Evolutionary conservation across 2,888 invertebrate genomes (phyloP).

Genomic region (Amblyjoppa proteus): DNA sequence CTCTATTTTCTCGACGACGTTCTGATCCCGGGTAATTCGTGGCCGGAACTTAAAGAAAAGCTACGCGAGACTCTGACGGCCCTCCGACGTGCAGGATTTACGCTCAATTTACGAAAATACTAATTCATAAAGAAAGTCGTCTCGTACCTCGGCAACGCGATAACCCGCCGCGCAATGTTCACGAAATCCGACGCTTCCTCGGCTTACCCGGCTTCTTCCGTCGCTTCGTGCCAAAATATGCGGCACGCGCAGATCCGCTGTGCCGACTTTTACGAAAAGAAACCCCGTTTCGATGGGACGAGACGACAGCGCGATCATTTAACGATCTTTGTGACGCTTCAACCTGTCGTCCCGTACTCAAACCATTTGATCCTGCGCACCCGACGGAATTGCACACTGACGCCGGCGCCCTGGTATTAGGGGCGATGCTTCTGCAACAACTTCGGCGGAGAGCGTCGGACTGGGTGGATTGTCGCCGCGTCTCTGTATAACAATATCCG

Average conservation of each 20-base stretch:
- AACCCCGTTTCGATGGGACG: constrained; percentile 26
- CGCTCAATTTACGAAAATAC: constrained; percentile 75
- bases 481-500: too few species aligned
- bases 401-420: constrained; percentile 40
- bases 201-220: constrained; percentile 44
- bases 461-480: too few species aligned
- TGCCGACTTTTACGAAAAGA: constrained; percentile 25
- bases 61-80: constrained; percentile 4
- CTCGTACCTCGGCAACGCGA: constrained; percentile 72
- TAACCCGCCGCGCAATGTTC: constrained; percentile 34
- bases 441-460: too few species aligned
- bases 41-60: constrained; percentile 4
- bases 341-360: constrained; percentile 31
- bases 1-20: constrained; percentile 34
- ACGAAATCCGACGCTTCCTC: constrained; percentile 49
- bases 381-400: constrained; percentile 49
- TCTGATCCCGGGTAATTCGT: constrained; percentile 10
- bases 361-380: constrained; percentile 25
- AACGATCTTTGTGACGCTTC: constrained; percentile 32
- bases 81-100: constrained; percentile 71
- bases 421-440: too few species aligned
- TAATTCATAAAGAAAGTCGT: constrained; percentile 71
- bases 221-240: constrained; percentile 46
- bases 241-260: constrained; percentile 11
- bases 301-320: constrained; percentile 37